A percentile compares a stretch with the other conserved stretches of the same genome.
Conservation (phyloP, 2,797 vertebrate species). For the Gambelia wislizenii region DNA sequence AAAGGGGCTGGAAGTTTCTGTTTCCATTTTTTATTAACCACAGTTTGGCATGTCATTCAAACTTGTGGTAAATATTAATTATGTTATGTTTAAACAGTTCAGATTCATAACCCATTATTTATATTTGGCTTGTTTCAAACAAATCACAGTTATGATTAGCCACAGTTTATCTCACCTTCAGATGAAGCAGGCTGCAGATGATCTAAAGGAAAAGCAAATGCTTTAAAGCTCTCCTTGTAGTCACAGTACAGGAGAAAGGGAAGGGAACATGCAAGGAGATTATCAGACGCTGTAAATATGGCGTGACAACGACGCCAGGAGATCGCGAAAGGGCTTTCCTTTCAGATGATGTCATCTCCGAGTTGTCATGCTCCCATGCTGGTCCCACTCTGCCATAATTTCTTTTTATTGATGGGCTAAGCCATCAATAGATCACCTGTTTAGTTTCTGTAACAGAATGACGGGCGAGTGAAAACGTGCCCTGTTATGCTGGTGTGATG, state of each 20-base stretch:
- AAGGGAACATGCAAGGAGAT: not conserved
- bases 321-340: too few species aligned
- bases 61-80: not conserved
- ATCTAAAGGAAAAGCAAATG: not conserved
- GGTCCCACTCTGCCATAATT: too few species aligned
- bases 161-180: not conserved
- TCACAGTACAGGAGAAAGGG: too few species aligned
- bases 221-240: not conserved
- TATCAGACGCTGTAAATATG: too few species aligned
- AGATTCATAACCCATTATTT: not conserved
- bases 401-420: too few species aligned
- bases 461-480: too few species aligned
- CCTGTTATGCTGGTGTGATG: too few species aligned
- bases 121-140: not conserved
- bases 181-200: not conserved
- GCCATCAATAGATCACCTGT: too few species aligned
- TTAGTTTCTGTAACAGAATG: too few species aligned
- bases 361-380: too few species aligned
- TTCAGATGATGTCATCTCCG: too few species aligned
- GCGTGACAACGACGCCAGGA: too few species aligned
- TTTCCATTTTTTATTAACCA: not conserved
- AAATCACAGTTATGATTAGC: not conserved
- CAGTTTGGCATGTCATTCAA: not conserved
- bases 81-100: not conserved
- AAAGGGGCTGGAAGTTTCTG: not conserved